Evolutionary conservation across 2,113 vertebrate genomes (phyloP), one percentile per base, ranked within the genome.

Genomic region (Sinocyclocheilus maitianheensis): DNA sequence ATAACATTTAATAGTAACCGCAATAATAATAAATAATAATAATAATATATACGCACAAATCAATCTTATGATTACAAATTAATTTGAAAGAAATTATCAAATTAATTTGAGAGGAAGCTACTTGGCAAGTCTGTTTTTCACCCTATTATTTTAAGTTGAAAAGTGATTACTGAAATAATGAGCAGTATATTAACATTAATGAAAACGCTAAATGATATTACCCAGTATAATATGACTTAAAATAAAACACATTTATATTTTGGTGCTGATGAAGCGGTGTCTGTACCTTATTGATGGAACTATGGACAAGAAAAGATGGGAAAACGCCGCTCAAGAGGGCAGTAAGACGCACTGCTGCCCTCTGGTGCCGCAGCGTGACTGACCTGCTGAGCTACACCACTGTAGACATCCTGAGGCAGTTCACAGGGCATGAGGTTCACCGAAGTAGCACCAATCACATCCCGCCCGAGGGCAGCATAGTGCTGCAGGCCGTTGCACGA

Each of bases 401-500:
- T 98, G 94, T 99, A 99, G 62, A 99, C 98, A 0, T 99, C 98
- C 93, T 99, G 97, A 0, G 98, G 98, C 48, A 94, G 48, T 0
- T 92, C 91, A 4, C 93, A 96, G 26, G 97, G 96, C 92, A 93
- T 60, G 51, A 99, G 94, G 88, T 99, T 99, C 87, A 99, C 98
- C 0, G 98, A 98, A n/a, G 91, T 91, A 8, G 97, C 98, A 0
- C 98, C 98, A 0, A 96, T 94, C 0, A 95, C 91, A 86, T 99
- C 98, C 5, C 97, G 96, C 89, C 98, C 98, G 0, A 99, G 94
- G 0, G 98, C 98, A 0, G 98, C 97, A 0, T 99, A 99, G 91
- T 99, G 98, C 92, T 99, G 98, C 37, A 99, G 94, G 4, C 98
- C 98, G 0, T 99, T 99, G 91, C 98, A 99, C 63, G 98, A 99